Evolutionary conservation across 92 coral and sea anemone genomes (phyloP).

Genomic region (Actinernus sp.): DNA sequence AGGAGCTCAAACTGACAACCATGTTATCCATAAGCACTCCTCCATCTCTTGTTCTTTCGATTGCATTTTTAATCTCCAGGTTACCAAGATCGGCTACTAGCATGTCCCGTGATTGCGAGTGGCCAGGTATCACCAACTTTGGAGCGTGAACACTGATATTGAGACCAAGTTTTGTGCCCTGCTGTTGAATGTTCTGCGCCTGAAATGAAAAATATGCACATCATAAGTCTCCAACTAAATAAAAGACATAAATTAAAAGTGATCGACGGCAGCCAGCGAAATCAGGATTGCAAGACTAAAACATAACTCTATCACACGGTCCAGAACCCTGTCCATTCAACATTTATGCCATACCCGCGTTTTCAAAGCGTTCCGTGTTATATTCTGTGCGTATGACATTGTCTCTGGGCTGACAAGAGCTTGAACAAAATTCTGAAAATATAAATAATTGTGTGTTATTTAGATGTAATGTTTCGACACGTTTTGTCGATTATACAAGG

Average conservation of each 20-base stretch:
- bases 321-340: no score
- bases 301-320: no score
- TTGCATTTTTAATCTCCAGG: constrained; percentile 64
- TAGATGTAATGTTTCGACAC: no score
- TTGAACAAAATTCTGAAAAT: constrained; percentile 80
- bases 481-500: no score
- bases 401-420: constrained; percentile 91
- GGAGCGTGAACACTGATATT: constrained; percentile 88
- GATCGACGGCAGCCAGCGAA: no score
- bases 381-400: constrained; percentile 78
- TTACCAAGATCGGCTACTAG: constrained; percentile 93
- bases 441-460: no score
- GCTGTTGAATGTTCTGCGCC: constrained; percentile 84
- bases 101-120: constrained; percentile 83
- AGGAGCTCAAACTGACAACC: constrained; percentile 76
- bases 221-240: neutral
- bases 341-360: constrained; percentile 62
- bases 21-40: constrained; percentile 78
- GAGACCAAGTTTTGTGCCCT: constrained; percentile 90
- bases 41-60: constrained; percentile 41
- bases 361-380: constrained; percentile 83
- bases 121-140: constrained; percentile 78
- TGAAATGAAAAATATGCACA: constrained; percentile 11
- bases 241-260: no score
- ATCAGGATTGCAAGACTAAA: no score